Base-by-base conservation (phyloP, 1,140 invertebrate genomes). In the Chironomus tepperi region DNA sequence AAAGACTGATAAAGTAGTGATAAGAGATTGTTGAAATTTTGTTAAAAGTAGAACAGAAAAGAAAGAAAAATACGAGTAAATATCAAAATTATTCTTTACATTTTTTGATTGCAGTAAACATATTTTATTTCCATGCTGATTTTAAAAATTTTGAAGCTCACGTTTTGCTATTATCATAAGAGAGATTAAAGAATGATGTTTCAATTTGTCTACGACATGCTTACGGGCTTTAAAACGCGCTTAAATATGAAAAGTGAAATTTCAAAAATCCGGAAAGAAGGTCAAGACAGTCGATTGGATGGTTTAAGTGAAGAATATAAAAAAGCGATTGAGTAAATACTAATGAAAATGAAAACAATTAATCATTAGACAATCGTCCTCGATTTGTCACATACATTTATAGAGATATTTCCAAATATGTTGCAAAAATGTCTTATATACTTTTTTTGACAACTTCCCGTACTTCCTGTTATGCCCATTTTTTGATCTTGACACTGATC, bases 181-280 rank as follows among this genome's bases (percentile, higher is more conserved):
- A n/a, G 3, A 57, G 12, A 57, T 3, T 15, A n/a, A 57, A 15
- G n/a, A 57, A 57, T 57, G 47, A 12, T 57, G 5, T 34, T 34
- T 34, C 24, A 34, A 34, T 2, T 5, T 1, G 5, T 34, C 24
- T 34, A 34, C 24, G 24, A 34, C 2, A 34, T n/a, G 47, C 10
- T 12, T 9, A 5, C 47, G 12, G 12, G 47, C 47, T n/a, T 15
- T 12, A n/a, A 57, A 1, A 12, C 12, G 5, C n/a, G 47, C 12
- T 57, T n/a, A 57, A 57, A 57, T 57, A n/a, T n/a, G n/a, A 12
- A 57, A 57, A 57, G 47, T 57, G 47, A 57, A 57, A 57, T 57
- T 57, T 15, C 47, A n/a, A 12, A 12, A 15, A 10, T 15, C 8
- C 9, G 2, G 47, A 57, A 57, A 57, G 47, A 57, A 57, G 47